Conservation (phyloP, 2,797 vertebrate species). For the Gymnocypris eckloni region DNA sequence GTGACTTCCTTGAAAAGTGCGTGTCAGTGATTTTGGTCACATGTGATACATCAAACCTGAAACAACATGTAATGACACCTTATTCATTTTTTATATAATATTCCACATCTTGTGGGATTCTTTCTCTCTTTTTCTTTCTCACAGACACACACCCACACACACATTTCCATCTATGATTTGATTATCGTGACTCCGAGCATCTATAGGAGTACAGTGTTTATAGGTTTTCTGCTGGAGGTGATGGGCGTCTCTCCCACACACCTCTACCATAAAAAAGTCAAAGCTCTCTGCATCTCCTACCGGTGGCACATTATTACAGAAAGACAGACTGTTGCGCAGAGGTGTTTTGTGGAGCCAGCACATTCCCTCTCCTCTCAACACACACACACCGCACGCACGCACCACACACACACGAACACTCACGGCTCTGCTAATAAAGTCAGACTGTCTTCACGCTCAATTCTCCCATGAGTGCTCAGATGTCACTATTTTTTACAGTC, state of each 20-base stretch:
- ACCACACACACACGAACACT: conserved; percentile 55
- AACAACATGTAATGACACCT: background rate
- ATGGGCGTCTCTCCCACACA: background rate
- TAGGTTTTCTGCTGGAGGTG: background rate
- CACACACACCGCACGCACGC: conserved; percentile 47
- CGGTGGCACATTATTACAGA: conserved; percentile 17
- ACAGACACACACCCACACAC: background rate
- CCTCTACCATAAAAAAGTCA: conserved; percentile 12
- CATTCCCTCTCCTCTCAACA: conserved; percentile 60
- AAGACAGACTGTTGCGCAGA: conserved; percentile 27
- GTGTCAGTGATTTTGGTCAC: background rate
- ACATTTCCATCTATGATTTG: conserved; percentile 30
- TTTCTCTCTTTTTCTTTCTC: background rate
- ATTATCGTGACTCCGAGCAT: background rate
- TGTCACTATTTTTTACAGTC: conserved; percentile 55
- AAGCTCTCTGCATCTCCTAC: conserved; percentile 13
- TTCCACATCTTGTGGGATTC: background rate
- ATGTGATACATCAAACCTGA: background rate
- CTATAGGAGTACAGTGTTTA: conserved; percentile 5
- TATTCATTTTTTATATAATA: background rate
- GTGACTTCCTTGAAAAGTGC: background rate
- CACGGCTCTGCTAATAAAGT: conserved; percentile 53
- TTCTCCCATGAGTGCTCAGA: conserved; percentile 4
- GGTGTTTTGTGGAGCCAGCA: conserved; percentile 56
- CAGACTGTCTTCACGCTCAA: conserved; percentile 57